These are phyloP conservation scores for Ondatra zibethicus DNA, from an alignment of 2,113 vertebrate species.

Conservation along the genomic window DNA sequence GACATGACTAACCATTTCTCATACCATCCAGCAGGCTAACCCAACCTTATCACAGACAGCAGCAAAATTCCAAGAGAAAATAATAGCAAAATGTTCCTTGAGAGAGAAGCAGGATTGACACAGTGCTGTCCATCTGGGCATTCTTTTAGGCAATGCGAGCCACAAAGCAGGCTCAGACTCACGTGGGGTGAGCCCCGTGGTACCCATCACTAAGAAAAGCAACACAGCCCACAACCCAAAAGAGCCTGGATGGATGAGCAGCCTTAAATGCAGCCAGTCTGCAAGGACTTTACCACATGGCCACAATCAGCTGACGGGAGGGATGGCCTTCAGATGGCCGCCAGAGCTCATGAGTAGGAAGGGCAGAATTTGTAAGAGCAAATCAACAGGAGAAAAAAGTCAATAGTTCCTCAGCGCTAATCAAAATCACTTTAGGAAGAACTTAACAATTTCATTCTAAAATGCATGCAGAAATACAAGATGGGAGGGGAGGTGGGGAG, in stretches of 20 bases:
- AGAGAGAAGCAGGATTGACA: not conserved
- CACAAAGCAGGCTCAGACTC: not conserved
- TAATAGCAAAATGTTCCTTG: not conserved
- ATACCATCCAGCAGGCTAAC: not conserved
- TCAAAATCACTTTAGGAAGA: not conserved
- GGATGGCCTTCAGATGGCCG: not conserved
- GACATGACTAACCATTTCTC: not conserved
- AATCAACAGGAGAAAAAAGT: not conserved
- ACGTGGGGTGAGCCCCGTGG: not conserved
- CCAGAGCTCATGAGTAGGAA: not conserved
- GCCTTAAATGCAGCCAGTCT: not conserved
- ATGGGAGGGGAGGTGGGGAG: not conserved
- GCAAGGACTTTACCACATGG: not conserved
- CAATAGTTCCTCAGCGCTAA: not conserved
- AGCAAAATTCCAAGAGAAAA: not conserved
- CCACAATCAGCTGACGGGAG: not conserved
- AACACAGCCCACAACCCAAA: not conserved
- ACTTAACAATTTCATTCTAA: not conserved
- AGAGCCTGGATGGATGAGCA: not conserved
- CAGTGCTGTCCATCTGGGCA: not conserved
- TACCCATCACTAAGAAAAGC: not conserved
- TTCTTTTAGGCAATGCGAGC: not conserved
- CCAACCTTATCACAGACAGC: not conserved
- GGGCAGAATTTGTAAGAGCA: not conserved
- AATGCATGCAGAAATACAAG: not conserved